Conservation (phyloP, 2,113 vertebrate species). For the Capreolus pygargus region DNA sequence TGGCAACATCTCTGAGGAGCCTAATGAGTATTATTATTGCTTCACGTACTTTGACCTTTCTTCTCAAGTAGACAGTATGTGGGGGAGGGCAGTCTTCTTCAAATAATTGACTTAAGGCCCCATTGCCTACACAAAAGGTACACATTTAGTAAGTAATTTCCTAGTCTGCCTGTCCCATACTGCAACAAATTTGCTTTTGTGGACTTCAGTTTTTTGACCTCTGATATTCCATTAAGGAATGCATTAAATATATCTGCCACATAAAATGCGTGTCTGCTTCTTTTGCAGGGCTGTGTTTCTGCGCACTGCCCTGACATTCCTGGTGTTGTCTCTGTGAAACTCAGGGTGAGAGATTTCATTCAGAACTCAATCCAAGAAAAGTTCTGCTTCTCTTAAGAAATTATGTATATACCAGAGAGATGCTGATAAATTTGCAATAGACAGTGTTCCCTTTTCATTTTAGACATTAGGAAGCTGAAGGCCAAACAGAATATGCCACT, state of each 20-base stretch:
- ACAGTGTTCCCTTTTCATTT: not conserved
- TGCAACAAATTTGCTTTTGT: not conserved
- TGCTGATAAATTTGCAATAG: not conserved
- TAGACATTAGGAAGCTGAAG: not conserved
- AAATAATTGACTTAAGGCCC: not conserved
- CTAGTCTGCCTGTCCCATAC: not conserved
- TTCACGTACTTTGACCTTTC: not conserved
- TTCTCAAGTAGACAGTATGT: not conserved
- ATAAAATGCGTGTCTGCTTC: not conserved
- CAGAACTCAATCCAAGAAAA: conserved; percentile 8
- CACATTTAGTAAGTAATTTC: not conserved
- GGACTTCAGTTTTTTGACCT: not conserved
- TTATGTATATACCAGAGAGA: not conserved
- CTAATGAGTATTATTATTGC: not conserved
- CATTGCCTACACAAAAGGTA: not conserved
- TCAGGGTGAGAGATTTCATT: not conserved
- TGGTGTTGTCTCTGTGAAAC: not conserved
- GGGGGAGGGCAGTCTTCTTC: not conserved
- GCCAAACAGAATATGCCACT: not conserved
- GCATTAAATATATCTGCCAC: not conserved
- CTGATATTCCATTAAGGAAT: not conserved
- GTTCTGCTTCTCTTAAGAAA: not conserved
- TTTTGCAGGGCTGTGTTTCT: not conserved
- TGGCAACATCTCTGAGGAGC: not conserved
- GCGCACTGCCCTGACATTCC: not conserved